Base-by-base conservation (phyloP, 2,797 vertebrate species). In the Tragelaphus eurycerus region DNA sequence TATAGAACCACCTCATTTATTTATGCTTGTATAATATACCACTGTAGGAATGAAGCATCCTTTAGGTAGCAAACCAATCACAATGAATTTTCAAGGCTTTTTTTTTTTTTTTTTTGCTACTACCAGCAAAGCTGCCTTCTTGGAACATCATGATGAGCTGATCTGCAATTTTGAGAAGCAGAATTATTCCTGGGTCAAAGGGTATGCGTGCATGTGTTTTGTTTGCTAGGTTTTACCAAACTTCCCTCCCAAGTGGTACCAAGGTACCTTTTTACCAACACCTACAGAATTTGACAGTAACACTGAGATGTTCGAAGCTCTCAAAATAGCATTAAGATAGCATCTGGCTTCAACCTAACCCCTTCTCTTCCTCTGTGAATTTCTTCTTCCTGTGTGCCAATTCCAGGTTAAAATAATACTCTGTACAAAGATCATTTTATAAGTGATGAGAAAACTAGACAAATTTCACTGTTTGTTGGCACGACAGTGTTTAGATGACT, bases 301-400 rank as follows among this genome's bases (percentile, higher is more conserved):
- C 50, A 64, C 10, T 1, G 23, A 93, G 27, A 81, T 2, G 15
- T 94, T 0, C 6, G 31, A 89, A 78, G 46, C 23, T 83, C 59
- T 92, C 81, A 92, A 87, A 96, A 96, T 38, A 86, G 25, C 31
- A 89, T 71, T 82, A 71, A 79, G 34, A 78, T 81, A 71, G 52
- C 25, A 59, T 71, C 16, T 84, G 54, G 46, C 14, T 92, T 95
- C 78, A 52, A 59, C 9, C 43, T 34, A 52, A 25, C 8, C 64
- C 48, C n/a, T 74, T 79, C 38, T 71, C 7, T 86, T 93, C 16
- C 54, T 43, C 17, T 6, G 4, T 34, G 74, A 94, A 57, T 93
- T 89, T 94, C 55, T 84, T 87, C 67, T 86, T 82, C 67, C 25
- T 62, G 6, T 57, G 15, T 87, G 50, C 60, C 38, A 15, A 89